phyloP scores from a whole-genome alignment of 2,113 vertebrate genomes.

The Erinaceus europaeus region DNA sequence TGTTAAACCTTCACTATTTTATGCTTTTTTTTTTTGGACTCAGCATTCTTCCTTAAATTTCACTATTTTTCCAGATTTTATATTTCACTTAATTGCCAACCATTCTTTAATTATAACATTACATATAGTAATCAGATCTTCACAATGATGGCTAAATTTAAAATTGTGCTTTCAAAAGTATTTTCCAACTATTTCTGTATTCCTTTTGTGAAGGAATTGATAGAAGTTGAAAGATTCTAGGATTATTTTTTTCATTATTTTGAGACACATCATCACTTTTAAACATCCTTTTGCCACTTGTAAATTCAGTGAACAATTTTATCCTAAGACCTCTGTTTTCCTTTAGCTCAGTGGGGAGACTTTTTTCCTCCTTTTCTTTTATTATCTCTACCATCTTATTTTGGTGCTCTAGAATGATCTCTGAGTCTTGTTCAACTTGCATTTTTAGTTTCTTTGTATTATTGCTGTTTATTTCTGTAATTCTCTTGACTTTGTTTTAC shows the following conservation, averaged over 20 bases:
- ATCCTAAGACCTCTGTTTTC: neutral
- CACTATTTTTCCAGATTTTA: neutral
- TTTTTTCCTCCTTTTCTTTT: neutral
- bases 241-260: neutral
- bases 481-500: neutral
- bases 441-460: neutral
- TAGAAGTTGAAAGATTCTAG: neutral
- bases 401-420: neutral
- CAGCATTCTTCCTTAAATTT: neutral
- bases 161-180: neutral
- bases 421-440: neutral
- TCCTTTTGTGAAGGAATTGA: no score
- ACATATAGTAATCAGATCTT: neutral
- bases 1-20: neutral
- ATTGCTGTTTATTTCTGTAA: neutral
- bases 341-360: neutral
- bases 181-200: no score
- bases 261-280: neutral
- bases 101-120: neutral
- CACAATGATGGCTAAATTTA: neutral
- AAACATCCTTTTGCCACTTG: neutral
- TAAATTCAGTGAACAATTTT: neutral
- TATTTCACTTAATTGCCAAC: neutral
- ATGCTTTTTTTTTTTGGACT: neutral
- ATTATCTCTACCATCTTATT: neutral